Evolutionary conservation across 2,797 vertebrate genomes (phyloP).

Genomic region (Centropyge bicolor): DNA sequence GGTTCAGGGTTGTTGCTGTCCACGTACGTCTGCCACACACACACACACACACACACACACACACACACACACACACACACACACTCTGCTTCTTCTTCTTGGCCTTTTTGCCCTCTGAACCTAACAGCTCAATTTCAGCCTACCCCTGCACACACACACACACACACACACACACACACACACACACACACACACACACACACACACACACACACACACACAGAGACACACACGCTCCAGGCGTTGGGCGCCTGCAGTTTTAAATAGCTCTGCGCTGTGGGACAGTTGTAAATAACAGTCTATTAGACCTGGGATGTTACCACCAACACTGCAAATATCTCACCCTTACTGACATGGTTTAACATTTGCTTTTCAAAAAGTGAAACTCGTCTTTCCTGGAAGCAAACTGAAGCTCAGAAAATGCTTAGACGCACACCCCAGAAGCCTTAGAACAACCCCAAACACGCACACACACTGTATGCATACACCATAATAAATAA

Average conservation of each 20-base stretch:
- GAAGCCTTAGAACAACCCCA: slow-evolving; percentile 16
- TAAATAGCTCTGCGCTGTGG: slow-evolving; percentile 65
- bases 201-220: slow-evolving; percentile 37
- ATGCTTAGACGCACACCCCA: slow-evolving; percentile 11
- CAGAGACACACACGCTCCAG: slow-evolving; percentile 40
- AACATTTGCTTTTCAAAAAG: slow-evolving; percentile 6
- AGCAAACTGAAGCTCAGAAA: not conserved
- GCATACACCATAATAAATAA: slow-evolving; percentile 57
- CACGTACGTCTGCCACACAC: slow-evolving; percentile 12
- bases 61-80: slow-evolving; percentile 33
- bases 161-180: slow-evolving; percentile 42
- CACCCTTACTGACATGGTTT: slow-evolving; percentile 10
- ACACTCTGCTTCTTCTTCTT: slow-evolving; percentile 46
- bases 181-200: slow-evolving; percentile 38
- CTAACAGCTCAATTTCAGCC: slow-evolving; percentile 75
- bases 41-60: not conserved
- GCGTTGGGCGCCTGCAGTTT: slow-evolving; percentile 48
- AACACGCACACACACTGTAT: slow-evolving; percentile 21
- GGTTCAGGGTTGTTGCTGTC: slow-evolving; percentile 42
- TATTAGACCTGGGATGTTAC: slow-evolving; percentile 60
- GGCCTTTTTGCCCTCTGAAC: slow-evolving; percentile 71
- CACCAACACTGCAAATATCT: slow-evolving; percentile 45
- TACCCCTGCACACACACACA: slow-evolving; percentile 37
- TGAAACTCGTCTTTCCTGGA: slow-evolving; percentile 16
- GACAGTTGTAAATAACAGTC: slow-evolving; percentile 69